A percentile compares a stretch with the other conserved stretches of the same genome.
Evolutionary conservation across 2,888 invertebrate genomes (phyloP).

Genomic region (Drosophila gaucha): DNA sequence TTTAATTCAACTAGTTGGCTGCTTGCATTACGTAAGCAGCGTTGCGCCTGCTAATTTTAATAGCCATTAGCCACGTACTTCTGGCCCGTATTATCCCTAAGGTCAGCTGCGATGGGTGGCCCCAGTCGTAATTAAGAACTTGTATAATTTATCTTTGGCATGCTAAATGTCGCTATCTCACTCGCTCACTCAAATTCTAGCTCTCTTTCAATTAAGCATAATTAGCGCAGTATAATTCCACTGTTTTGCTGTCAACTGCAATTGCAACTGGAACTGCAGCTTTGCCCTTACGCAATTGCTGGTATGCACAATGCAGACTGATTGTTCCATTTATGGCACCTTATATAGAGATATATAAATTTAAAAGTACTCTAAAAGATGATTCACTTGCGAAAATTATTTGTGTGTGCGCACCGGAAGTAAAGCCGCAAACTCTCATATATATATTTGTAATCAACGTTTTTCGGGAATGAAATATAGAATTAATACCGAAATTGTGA

Average conservation of each 20-base stretch:
- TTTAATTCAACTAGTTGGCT: constrained; percentile 21
- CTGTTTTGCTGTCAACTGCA: constrained; percentile 26
- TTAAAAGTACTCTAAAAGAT: not conserved
- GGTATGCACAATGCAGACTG: not conserved
- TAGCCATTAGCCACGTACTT: constrained; percentile 47
- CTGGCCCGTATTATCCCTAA: constrained; percentile 29
- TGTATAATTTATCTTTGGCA: constrained; percentile 55
- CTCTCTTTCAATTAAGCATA: constrained; percentile 60
- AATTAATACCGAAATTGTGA: no score
- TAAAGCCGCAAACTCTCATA: not conserved
- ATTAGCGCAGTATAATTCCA: constrained; percentile 36
- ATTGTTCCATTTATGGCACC: constrained; percentile 18
- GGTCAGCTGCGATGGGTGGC: constrained; percentile 32
- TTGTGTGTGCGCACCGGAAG: not conserved
- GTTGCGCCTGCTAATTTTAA: constrained; percentile 40
- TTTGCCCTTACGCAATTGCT: constrained; percentile 13
- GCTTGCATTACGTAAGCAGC: constrained; percentile 62
- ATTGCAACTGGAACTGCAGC: constrained; percentile 11
- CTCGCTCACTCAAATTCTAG: not conserved
- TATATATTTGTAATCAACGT: not conserved
- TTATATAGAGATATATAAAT: not conserved
- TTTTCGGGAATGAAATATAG: not conserved
- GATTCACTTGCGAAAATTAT: not conserved
- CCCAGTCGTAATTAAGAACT: constrained; percentile 61
- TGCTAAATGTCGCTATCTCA: constrained; percentile 40